Evolutionary conservation across 2,797 vertebrate genomes (phyloP).

Genomic region (Tauraco hartlaubi): DNA sequence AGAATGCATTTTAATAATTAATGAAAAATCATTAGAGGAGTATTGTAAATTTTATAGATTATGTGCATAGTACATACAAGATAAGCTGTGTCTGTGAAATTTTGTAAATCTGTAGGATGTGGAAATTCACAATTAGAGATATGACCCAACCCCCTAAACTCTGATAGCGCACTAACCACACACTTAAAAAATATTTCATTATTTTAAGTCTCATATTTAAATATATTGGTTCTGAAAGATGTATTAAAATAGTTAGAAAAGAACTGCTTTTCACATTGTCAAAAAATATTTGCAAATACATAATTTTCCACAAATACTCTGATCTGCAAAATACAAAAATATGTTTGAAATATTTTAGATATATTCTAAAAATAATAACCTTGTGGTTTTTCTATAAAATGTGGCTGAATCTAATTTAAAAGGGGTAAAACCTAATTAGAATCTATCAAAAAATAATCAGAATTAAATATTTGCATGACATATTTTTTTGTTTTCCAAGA

Average conservation of each 20-base stretch:
- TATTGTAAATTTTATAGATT: neutral
- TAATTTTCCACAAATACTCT: neutral
- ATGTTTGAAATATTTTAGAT: neutral
- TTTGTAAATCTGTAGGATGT: neutral
- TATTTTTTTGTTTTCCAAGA: neutral
- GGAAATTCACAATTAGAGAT: neutral
- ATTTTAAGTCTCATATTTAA: neutral
- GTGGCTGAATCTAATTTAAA: neutral
- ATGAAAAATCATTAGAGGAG: neutral
- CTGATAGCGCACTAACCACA: neutral
- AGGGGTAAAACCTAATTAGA: neutral
- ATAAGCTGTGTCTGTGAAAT: neutral
- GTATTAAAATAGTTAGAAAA: neutral
- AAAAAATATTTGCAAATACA: neutral
- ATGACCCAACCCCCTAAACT: neutral
- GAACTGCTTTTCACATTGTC: neutral
- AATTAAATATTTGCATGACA: neutral
- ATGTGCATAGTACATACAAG: neutral
- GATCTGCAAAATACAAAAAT: neutral
- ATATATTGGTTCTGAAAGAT: neutral
- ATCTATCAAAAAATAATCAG: neutral
- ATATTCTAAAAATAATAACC: neutral
- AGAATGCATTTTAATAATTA: neutral
- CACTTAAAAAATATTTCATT: neutral
- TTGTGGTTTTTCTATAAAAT: neutral